Conservation (phyloP, 2,113 vertebrate species). For the Diadophis punctatus region DNA sequence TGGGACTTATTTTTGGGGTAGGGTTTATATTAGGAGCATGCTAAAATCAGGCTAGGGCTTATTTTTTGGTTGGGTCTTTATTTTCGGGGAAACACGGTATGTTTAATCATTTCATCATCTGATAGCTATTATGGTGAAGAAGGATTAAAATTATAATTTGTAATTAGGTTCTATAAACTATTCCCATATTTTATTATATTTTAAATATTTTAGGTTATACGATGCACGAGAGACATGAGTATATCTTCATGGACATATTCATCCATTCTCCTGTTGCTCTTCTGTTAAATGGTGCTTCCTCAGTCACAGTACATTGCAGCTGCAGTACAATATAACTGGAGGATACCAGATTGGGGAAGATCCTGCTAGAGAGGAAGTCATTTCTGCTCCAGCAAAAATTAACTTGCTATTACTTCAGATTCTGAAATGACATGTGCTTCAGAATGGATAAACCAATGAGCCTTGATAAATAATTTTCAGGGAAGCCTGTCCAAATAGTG, state of each 20-base stretch:
- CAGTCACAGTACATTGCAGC: neutral
- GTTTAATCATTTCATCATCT: neutral
- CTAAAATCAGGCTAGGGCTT: too few species aligned
- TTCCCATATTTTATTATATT: neutral
- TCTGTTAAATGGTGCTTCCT: neutral
- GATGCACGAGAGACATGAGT: neutral
- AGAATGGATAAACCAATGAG: neutral
- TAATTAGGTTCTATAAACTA: neutral
- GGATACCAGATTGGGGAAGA: neutral
- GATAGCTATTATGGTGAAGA: neutral
- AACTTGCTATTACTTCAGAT: neutral
- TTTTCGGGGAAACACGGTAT: neutral
- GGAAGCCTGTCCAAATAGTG: neutral
- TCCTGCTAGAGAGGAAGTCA: neutral
- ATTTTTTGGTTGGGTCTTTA: too few species aligned
- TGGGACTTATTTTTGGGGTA: too few species aligned
- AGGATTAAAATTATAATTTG: neutral
- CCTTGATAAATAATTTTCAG: neutral
- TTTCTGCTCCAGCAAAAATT: neutral
- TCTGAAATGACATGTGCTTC: neutral
- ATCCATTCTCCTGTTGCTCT: neutral
- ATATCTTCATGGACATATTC: neutral
- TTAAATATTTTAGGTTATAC: neutral
- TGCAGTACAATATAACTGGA: neutral
- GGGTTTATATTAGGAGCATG: too few species aligned